These are phyloP conservation scores for Conger conger DNA, from an alignment of 2,113 vertebrate species.

Conservation along the genomic window DNA sequence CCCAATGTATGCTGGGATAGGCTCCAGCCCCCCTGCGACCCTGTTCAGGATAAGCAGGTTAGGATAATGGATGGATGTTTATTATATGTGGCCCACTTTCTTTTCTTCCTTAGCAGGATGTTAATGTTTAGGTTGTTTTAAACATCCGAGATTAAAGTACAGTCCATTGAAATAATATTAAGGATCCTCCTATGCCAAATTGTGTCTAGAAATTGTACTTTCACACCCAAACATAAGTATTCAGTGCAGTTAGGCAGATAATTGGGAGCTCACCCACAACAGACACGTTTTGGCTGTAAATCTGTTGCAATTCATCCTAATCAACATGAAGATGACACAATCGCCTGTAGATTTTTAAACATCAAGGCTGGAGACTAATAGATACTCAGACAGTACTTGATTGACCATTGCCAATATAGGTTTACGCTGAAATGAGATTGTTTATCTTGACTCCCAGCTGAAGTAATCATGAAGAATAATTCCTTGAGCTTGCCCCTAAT, in stretches of 20 bases:
- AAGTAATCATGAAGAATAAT: slow-evolving; percentile 29
- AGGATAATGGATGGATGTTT: too few species aligned
- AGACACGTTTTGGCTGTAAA: slow-evolving; percentile 29
- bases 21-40: too few species aligned
- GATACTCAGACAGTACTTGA: slow-evolving; percentile 28
- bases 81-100: slow-evolving; percentile 35
- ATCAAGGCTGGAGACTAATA: slow-evolving; percentile 29
- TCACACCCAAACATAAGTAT: neutral
- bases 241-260: slow-evolving; percentile 10
- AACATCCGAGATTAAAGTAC: slow-evolving; percentile 15
- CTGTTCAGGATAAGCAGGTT: too few species aligned
- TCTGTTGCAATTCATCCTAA: slow-evolving; percentile 30
- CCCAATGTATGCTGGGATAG: too few species aligned
- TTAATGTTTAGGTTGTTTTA: slow-evolving; percentile 12
- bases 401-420: slow-evolving; percentile 30
- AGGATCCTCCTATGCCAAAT: neutral
- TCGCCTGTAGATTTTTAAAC: slow-evolving; percentile 31
- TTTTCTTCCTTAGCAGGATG: slow-evolving; percentile 32
- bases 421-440: slow-evolving; percentile 26
- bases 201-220: slow-evolving; percentile 12
- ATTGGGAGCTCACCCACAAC: slow-evolving; percentile 24
- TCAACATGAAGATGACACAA: slow-evolving; percentile 29
- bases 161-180: slow-evolving; percentile 7
- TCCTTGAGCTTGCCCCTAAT: slow-evolving; percentile 1
- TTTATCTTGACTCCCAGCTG: slow-evolving; percentile 31